Evolutionary conservation across 2,797 vertebrate genomes (phyloP).

Genomic region (Chlorospingus flavigularis): DNA sequence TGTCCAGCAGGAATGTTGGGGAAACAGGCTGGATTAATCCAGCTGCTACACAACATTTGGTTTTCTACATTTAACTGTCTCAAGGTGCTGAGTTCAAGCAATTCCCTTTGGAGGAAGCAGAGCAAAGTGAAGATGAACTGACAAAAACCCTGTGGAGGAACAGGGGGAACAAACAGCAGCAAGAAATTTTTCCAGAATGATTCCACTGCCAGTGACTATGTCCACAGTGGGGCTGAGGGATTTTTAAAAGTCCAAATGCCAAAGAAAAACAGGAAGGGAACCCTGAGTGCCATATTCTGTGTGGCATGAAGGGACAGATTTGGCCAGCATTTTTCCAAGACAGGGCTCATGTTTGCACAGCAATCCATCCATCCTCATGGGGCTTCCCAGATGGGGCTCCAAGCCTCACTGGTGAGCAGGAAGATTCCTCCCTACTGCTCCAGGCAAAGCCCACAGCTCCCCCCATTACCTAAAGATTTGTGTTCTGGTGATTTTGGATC

Average conservation of each 20-base stretch:
- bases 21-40: not conserved
- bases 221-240: not conserved
- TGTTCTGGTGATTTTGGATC: not conserved
- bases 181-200: not conserved
- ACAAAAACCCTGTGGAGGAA: not conserved
- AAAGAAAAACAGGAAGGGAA: not conserved
- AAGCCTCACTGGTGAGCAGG: not conserved
- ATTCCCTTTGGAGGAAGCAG: not conserved
- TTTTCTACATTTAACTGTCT: not conserved
- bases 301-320: not conserved
- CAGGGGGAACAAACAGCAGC: not conserved
- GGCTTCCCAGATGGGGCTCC: not conserved
- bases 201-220: not conserved
- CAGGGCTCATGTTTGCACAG: fast-evolving
- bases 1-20: not conserved
- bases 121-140: not conserved
- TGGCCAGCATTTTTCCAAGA: not conserved
- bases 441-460: not conserved
- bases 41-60: not conserved
- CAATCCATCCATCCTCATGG: not conserved
- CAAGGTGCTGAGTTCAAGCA: not conserved
- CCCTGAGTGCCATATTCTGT: not conserved
- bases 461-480: not conserved
- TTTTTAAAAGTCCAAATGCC: not conserved
- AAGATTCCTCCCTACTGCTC: not conserved